phyloP scores from a whole-genome alignment of 1,140 invertebrate genomes.

The Rhyacophila brunnea region DNA sequence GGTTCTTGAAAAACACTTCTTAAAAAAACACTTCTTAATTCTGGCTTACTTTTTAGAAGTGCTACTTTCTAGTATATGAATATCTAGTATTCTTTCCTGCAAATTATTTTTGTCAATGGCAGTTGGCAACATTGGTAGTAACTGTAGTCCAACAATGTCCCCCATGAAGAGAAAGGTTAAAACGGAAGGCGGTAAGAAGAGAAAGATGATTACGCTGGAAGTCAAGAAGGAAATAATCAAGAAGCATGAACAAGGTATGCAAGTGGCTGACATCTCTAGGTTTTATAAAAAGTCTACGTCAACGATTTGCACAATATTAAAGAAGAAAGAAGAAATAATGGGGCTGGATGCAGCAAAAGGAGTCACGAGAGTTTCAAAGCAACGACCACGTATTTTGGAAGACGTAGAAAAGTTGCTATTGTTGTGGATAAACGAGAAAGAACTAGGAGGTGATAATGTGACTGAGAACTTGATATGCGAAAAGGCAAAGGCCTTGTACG shows the following conservation, averaged over 20 bases:
- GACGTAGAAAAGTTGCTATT: constrained; percentile 27
- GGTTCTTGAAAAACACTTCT: no score
- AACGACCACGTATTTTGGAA: constrained; percentile 21
- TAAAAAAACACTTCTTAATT: no score
- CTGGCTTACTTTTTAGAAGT: no score
- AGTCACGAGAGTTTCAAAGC: constrained; percentile 16
- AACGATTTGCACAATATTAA: constrained; percentile 19
- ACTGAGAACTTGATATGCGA: constrained; percentile 29
- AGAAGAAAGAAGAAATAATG: constrained; percentile 28
- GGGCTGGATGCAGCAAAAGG: constrained; percentile 16
- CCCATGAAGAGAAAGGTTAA: constrained; percentile 15
- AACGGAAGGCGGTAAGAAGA: constrained; percentile 19
- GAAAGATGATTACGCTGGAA: constrained; percentile 19
- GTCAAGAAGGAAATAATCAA: constrained; percentile 21
- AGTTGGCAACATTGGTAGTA: background rate
- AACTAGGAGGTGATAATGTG: constrained; percentile 24
- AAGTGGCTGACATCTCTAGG: constrained; percentile 15
- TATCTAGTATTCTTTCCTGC: background rate
- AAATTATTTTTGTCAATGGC: background rate
- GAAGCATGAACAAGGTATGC: constrained; percentile 13
- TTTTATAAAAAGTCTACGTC: constrained; percentile 20
- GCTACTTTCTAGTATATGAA: no score
- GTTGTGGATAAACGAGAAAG: constrained; percentile 30
- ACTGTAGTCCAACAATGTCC: constrained; percentile 2
- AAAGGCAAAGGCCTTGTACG: constrained; percentile 25